Base-by-base conservation (phyloP, 2,113 vertebrate species). In the Cynocephalus volans region DNA sequence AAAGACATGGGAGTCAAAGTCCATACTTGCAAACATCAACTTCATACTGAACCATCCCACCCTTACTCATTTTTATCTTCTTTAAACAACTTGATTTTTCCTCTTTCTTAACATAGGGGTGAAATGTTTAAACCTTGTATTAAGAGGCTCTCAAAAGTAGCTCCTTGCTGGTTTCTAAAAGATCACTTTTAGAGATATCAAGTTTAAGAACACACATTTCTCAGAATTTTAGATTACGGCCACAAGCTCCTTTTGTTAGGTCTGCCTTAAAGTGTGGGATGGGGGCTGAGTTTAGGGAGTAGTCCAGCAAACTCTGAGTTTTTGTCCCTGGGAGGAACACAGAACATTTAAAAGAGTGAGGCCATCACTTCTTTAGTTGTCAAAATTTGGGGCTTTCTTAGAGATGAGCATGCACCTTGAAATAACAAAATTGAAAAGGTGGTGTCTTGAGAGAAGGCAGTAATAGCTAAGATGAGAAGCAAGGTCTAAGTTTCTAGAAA, bases 61-160 rank as follows among this genome's bases (percentile, higher is more conserved):
- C 12, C 6, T 9, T 36, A 56, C 17, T 62, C 60, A 76, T 56
- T 92, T 69, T 77, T 31, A 50, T 90, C 45, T 60, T 83, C 76
- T 89, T 86, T 67, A 95, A 88, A 91, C 87, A 93, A 90, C 21
- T 17, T 93, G 21, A 73, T 91, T 79, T 91, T 83, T 26, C 80
- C 48, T 85, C n/a, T 96, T 81, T 93, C 31, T 90, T 52, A 82
- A 95, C 62, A 86, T 21, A 50, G 24, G 21, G 14, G 54, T 65
- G 56, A 93, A 96, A 84, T 87, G 26, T 24, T 86, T 69, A n/a
- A 21, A 87, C 52, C 12, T 19, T 50, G 1, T 54, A 88, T 60
- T 84, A 89, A 93, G 58, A 77, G 65, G 19, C 21, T 96, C 36
- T 96, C 33, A 72, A 88, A 95, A 76, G 60, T 21, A 88, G 56